These are phyloP conservation scores for Setophaga petechia DNA, from an alignment of 2,113 vertebrate species.

Conservation along the genomic window DNA sequence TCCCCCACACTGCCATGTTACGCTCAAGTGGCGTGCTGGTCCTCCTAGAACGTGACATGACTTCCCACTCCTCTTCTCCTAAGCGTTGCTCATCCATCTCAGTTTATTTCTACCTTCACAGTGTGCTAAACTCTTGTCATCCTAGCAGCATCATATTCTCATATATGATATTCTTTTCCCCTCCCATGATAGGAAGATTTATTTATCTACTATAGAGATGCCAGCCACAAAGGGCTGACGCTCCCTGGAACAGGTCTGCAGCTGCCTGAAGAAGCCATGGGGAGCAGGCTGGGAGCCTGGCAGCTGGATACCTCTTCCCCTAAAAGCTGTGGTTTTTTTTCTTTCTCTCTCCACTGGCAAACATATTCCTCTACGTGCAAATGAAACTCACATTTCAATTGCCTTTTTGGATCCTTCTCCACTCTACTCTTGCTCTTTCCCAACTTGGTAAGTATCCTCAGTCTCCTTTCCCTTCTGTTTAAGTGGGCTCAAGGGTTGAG, in stretches of 20 bases:
- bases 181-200: not conserved
- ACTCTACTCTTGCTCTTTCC: not conserved
- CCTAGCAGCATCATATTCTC: not conserved
- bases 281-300: not conserved
- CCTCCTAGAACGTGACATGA: not conserved
- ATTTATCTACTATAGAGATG: not conserved
- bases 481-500: not conserved
- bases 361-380: not conserved
- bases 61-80: not conserved
- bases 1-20: not conserved
- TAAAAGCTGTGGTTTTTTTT: not conserved
- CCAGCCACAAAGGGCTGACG: not conserved
- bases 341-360: not conserved
- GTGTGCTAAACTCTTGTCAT: not conserved
- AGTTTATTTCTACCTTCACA: not conserved
- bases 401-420: not conserved
- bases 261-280: not conserved
- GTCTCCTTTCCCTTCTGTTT: not conserved
- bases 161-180: not conserved
- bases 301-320: not conserved
- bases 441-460: not conserved
- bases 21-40: rapidly evolving
- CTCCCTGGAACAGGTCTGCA: not conserved
- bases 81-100: not conserved
- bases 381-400: not conserved